Percentiles rank a stretch among this genome's conserved stretches.
Conservation (phyloP, 2,113 vertebrate species). For the Chloropsis cyanopogon region DNA sequence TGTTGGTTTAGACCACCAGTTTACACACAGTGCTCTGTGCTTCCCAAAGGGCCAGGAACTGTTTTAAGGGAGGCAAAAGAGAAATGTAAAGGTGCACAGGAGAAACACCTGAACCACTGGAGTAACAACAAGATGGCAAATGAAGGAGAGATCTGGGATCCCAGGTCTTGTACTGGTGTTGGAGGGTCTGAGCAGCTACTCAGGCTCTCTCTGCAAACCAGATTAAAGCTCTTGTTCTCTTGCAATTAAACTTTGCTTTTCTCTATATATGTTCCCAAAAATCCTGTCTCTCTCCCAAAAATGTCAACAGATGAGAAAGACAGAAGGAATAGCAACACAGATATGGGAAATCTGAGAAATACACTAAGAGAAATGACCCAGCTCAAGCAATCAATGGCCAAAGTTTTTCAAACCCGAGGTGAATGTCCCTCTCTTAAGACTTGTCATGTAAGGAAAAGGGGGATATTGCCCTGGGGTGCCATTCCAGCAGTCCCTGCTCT, state of each 20-base stretch:
- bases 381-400: neutral
- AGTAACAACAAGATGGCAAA: neutral
- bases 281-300: neutral
- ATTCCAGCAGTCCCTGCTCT: neutral
- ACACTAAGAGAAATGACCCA: neutral
- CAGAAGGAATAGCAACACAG: neutral
- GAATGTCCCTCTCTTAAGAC: rapidly evolving
- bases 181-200: neutral
- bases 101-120: neutral
- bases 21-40: neutral
- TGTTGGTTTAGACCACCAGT: neutral
- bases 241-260: neutral
- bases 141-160: neutral
- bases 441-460: neutral
- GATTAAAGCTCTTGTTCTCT: neutral
- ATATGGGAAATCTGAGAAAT: neutral
- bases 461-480: neutral
- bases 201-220: neutral
- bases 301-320: neutral
- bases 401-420: neutral
- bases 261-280: neutral
- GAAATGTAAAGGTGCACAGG: neutral
- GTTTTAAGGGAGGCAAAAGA: neutral
- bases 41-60: neutral
- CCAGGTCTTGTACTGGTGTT: neutral